Evolutionary conservation across 2,113 vertebrate genomes (phyloP).

Genomic region (Solea solea): DNA sequence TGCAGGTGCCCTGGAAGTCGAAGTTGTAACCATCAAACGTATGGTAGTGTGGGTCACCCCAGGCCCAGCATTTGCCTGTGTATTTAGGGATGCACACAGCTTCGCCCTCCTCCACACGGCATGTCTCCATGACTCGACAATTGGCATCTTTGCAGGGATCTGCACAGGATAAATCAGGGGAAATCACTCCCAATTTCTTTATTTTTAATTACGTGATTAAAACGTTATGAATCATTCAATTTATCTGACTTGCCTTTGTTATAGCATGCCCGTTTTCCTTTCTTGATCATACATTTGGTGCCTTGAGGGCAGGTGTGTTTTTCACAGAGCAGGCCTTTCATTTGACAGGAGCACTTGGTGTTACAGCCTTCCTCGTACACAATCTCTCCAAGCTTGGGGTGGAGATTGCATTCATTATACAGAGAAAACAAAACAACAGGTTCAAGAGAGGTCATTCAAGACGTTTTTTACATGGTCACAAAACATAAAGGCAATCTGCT

Average conservation of each 20-base stretch:
- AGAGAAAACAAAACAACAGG: constrained; percentile 4
- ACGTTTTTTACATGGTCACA: constrained; percentile 4
- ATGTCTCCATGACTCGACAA: constrained; percentile 84
- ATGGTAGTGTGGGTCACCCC: constrained; percentile 84
- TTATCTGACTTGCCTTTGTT: constrained; percentile 75
- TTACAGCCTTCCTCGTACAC: constrained; percentile 74
- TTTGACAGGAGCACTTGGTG: constrained; percentile 77
- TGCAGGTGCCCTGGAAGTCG: constrained; percentile 86
- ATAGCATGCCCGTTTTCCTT: constrained; percentile 76
- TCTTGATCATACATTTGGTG: constrained; percentile 77
- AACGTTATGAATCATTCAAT: no score
- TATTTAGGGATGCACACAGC: constrained; percentile 79
- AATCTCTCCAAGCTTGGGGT: constrained; percentile 73
- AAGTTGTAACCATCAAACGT: constrained; percentile 83
- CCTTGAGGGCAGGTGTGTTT: constrained; percentile 69
- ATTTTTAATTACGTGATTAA: no score
- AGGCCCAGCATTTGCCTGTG: constrained; percentile 76
- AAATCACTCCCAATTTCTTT: neutral
- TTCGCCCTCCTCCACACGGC: constrained; percentile 59
- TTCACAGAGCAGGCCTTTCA: constrained; percentile 74
- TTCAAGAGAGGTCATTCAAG: neutral
- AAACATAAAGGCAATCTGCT: constrained; percentile 15
- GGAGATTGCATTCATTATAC: constrained; percentile 16
- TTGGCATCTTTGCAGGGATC: constrained; percentile 81
- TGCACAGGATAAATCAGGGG: constrained; percentile 42